These are phyloP conservation scores for Bombyx mandarina DNA, from an alignment of 1,140 invertebrate genomes.

Conservation along the genomic window DNA sequence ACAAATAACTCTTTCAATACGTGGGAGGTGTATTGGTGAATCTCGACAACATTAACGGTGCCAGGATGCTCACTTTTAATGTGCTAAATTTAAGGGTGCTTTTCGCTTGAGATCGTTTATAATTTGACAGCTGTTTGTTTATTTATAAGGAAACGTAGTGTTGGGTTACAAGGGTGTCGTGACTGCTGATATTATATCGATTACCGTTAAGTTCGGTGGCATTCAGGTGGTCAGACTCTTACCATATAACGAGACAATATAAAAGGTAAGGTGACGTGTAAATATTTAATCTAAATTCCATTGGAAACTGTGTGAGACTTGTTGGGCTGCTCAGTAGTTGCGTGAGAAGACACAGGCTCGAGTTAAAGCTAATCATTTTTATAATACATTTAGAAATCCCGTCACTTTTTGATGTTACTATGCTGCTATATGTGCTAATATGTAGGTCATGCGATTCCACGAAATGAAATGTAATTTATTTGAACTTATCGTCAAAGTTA, in stretches of 20 bases:
- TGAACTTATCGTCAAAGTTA: no score
- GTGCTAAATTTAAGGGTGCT: neutral
- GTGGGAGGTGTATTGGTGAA: conserved; percentile 35
- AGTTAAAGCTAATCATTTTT: no score
- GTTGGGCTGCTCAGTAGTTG: no score
- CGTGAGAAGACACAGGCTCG: no score
- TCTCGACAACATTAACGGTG: conserved; percentile 16
- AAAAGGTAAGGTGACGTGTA: neutral
- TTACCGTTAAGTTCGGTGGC: conserved; percentile 1
- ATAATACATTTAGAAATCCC: no score
- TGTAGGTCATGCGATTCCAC: no score
- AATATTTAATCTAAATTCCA: neutral
- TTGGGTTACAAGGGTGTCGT: conserved; percentile 43
- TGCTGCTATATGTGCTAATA: no score
- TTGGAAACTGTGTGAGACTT: no score
- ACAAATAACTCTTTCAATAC: conserved; percentile 57
- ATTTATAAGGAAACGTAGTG: conserved; percentile 38
- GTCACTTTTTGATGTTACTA: no score
- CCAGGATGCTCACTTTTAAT: neutral
- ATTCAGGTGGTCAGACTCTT: neutral
- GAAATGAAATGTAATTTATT: no score
- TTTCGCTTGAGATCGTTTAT: neutral
- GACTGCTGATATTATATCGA: conserved; percentile 27
- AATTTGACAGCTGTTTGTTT: conserved; percentile 18
- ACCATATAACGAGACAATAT: no score